Evolutionary conservation across 2,888 invertebrate genomes (phyloP), one percentile per base, ranked within the genome.

Genomic region (Drosophila acutilabella): DNA sequence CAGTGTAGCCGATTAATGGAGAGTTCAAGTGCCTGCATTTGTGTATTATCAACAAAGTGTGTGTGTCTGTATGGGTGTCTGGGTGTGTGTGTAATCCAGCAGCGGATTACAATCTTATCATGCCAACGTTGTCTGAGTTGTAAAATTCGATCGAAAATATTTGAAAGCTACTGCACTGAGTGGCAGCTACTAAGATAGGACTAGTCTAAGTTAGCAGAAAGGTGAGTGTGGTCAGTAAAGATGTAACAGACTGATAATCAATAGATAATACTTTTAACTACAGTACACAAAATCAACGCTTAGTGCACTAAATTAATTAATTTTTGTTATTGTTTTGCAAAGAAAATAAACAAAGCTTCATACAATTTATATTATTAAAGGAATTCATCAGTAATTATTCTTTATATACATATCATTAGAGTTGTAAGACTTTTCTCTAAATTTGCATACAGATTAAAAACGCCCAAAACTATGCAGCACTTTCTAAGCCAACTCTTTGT

Each of bases 211-310:
- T 1, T 20, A 14, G 4, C 18, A 30, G 8, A 26, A 23, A 16
- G 41, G 57, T 68, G 69, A 58, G 85, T 44, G 64, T 59, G 85
- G 65, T 78, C 78, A 78, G 62, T 50, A 41, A 36, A 47, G 7
- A 3, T n/a, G 16, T 42, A 4, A 26, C 13, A 30, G 11, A 11
- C 13, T 13, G 48, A 33, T 42, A 16, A 16, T 0, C 0, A 4
- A 20, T 20, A 20, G 0, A 3, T 20, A 20, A 20, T 20, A 20
- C 20, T 20, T 20, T 20, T 20, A 20, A 3, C 20, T 20, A 0
- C 3, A 4, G 20, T 20, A 20, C 4, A 20, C 4, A 20, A 4
- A 4, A 20, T 18, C 3, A 1, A 18, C n/a, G n/a, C n/a, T n/a
- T n/a, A n/a, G n/a, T n/a, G n/a, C n/a, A n/a, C n/a, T 20, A 30